phyloP scores from a whole-genome alignment of 1,140 invertebrate species.

The Penaeus chinensis region DNA sequence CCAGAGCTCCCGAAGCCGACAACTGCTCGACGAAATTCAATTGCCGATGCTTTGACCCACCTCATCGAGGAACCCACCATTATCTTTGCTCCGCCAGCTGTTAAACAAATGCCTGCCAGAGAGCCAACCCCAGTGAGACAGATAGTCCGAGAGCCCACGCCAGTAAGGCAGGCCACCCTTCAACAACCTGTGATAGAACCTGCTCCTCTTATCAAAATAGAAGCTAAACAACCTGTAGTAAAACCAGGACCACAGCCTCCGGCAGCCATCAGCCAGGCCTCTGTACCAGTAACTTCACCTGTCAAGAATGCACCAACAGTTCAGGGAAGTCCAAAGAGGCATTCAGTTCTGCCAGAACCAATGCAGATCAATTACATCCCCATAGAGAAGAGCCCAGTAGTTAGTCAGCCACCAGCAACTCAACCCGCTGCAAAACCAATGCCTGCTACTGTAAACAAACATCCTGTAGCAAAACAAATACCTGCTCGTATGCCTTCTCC shows the following conservation, averaged over 20 bases:
- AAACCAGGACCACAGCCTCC: neutral
- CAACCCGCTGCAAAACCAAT: neutral
- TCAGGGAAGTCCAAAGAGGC: neutral
- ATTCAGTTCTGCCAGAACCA: slow-evolving; percentile 40
- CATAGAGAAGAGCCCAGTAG: neutral
- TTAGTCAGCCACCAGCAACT: slow-evolving; percentile 22
- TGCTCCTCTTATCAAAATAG: neutral
- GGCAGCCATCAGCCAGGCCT: neutral
- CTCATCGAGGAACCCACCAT: neutral
- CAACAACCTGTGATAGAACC: neutral
- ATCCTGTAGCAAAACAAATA: slow-evolving; percentile 15
- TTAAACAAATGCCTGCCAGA: neutral
- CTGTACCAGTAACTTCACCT: neutral
- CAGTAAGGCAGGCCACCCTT: slow-evolving; percentile 4
- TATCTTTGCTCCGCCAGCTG: slow-evolving; percentile 2
- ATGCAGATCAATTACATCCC: slow-evolving; percentile 19
- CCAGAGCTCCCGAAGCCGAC: too few species aligned
- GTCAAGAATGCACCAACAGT: neutral
- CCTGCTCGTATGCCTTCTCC: slow-evolving; percentile 40
- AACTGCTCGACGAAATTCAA: too few species aligned
- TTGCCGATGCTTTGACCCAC: neutral
- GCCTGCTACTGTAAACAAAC: slow-evolving; percentile 8
- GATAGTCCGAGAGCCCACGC: slow-evolving; percentile 17
- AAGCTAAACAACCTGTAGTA: neutral
- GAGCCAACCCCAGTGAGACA: slow-evolving; percentile 23